Percentiles rank a stretch among this genome's conserved stretches.
Conservation (phyloP, 1,140 invertebrate species). For the Lordiphosa clarofinis region DNA sequence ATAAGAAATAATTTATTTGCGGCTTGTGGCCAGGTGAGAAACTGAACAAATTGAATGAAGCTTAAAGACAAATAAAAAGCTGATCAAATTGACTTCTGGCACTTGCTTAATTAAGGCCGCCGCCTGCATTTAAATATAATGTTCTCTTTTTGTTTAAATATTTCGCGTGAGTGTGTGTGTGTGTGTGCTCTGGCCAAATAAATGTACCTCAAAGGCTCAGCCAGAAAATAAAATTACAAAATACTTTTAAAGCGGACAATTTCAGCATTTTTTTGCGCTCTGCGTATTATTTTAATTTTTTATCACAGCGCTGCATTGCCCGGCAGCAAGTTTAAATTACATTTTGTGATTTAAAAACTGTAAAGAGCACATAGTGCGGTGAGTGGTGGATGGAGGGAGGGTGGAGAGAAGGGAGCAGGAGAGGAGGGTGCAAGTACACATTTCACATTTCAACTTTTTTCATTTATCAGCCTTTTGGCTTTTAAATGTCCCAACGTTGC, state of each 20-base stretch:
- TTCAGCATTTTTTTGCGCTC: conserved; percentile 12
- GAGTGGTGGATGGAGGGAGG: background rate
- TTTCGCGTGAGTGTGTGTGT: background rate
- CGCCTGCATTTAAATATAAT: conserved; percentile 10
- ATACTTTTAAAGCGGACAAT: conserved; percentile 14
- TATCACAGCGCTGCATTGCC: conserved; percentile 39
- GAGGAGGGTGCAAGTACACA: conserved; percentile 20
- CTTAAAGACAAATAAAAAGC: conserved; percentile 1
- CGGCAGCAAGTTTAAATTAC: conserved; percentile 59
- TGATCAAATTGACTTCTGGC: conserved; percentile 13
- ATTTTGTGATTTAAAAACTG: conserved; percentile 55
- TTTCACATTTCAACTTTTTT: conserved; percentile 64
- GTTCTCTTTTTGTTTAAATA: conserved; percentile 1
- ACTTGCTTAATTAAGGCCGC: conserved; percentile 23
- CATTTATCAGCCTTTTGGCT: conserved; percentile 67
- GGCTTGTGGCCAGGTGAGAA: conserved; percentile 30
- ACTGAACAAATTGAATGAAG: conserved; percentile 42
- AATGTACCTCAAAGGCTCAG: conserved; percentile 7
- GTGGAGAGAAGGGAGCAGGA: too few species aligned
- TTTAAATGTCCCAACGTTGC: conserved; percentile 48
- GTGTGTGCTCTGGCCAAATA: conserved; percentile 10
- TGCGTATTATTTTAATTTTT: conserved; percentile 48
- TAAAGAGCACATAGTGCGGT: conserved; percentile 32
- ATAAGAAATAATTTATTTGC: conserved; percentile 76
- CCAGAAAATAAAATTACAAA: background rate